Percentiles rank a stretch among this genome's conserved stretches.
Evolutionary conservation across 2,888 invertebrate genomes (phyloP).

Genomic region (Polydrusus tereticollis): DNA sequence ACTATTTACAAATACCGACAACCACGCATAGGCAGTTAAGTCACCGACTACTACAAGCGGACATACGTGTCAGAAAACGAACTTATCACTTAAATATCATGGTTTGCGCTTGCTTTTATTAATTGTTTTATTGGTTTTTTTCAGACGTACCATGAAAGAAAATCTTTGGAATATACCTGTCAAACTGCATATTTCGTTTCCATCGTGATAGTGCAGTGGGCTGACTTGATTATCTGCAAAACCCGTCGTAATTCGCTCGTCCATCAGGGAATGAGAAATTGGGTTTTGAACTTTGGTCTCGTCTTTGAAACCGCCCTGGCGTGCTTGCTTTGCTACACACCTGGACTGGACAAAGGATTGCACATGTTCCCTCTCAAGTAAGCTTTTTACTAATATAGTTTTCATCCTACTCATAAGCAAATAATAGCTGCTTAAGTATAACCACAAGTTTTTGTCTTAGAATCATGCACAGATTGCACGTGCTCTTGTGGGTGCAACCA

Average conservation of each 20-base stretch:
- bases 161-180: constrained; percentile 96
- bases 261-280: constrained; percentile 98
- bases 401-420: no score
- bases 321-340: constrained; percentile 96
- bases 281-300: constrained; percentile 96
- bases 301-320: constrained; percentile 95
- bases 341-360: constrained; percentile 97
- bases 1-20: no score
- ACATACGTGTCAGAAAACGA: no score
- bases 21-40: no score
- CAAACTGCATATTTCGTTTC: constrained; percentile 99
- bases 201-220: constrained; percentile 98
- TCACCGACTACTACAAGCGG: no score
- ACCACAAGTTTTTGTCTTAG: no score
- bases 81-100: no score
- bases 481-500: no score
- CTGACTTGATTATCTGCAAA: constrained; percentile 98
- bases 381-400: constrained; percentile 64
- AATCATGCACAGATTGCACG: no score
- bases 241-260: constrained; percentile 96
- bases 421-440: no score
- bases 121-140: background rate
- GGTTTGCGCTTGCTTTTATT: background rate
- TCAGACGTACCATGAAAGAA: constrained; percentile 95
- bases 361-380: constrained; percentile 98